phyloP scores from a whole-genome alignment of 2,888 invertebrate genomes.

The Deroplatys truncata region DNA sequence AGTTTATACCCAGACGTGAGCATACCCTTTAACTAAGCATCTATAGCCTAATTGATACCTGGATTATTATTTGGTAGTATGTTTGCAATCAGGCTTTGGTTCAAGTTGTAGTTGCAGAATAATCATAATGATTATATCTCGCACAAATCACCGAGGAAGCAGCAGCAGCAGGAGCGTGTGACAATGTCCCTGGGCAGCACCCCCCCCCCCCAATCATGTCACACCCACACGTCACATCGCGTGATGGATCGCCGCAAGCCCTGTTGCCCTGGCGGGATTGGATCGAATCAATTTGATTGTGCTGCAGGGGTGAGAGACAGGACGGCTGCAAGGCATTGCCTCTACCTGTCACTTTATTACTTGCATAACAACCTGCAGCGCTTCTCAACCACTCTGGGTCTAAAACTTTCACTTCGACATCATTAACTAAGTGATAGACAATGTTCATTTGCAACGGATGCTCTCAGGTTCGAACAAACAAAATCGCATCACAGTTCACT shows the following conservation, averaged over 20 bases:
- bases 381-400: too few species aligned
- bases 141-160: neutral
- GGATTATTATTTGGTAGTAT: neutral
- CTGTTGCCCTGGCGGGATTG: neutral
- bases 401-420: too few species aligned
- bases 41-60: neutral
- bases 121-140: neutral
- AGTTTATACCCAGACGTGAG: too few species aligned
- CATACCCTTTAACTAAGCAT: too few species aligned
- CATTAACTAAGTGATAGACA: too few species aligned
- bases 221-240: conserved; percentile 1
- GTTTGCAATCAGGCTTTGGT: neutral
- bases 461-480: too few species aligned
- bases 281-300: neutral
- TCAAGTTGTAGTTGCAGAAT: neutral
- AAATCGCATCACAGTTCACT: too few species aligned
- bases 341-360: neutral
- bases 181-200: neutral
- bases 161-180: neutral
- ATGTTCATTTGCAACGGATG: too few species aligned
- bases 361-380: neutral
- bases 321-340: neutral
- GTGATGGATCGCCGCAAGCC: conserved; percentile 4
- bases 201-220: neutral
- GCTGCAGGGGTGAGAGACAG: neutral